phyloP scores from a whole-genome alignment of 2,888 invertebrate genomes.

The Malacosoma neustria region DNA sequence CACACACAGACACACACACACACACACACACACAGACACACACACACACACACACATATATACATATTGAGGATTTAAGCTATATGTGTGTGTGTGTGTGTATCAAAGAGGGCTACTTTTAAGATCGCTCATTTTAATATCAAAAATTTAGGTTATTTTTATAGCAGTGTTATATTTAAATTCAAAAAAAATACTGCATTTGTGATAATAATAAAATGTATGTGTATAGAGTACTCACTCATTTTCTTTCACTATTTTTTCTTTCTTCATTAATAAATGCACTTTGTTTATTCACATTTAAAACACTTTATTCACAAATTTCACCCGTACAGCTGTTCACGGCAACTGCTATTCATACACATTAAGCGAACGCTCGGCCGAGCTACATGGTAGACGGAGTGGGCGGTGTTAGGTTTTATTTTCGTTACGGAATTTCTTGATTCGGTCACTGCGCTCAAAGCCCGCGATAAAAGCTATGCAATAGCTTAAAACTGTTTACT shows the following conservation, averaged over 20 bases:
- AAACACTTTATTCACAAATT: slow-evolving; percentile 12
- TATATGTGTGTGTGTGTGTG: slow-evolving; percentile 7
- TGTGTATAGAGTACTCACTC: slow-evolving; percentile 13
- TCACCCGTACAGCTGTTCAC: slow-evolving; percentile 10
- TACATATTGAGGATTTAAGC: slow-evolving; percentile 10
- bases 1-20: too few relatives aligned
- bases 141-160: slow-evolving; percentile 10
- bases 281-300: slow-evolving; percentile 10
- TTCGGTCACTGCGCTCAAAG: too few relatives aligned
- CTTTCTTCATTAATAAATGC: slow-evolving; percentile 10
- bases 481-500: too few relatives aligned
- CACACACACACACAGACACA: too few relatives aligned
- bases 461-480: too few relatives aligned
- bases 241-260: slow-evolving; percentile 12
- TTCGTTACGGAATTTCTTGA: too few relatives aligned
- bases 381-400: too few relatives aligned
- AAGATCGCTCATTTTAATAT: slow-evolving; percentile 10
- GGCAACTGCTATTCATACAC: slow-evolving; percentile 4
- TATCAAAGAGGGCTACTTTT: slow-evolving; percentile 10
- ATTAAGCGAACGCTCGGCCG: too few relatives aligned
- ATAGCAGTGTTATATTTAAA: slow-evolving; percentile 8
- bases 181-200: slow-evolving; percentile 7
- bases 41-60: slow-evolving; percentile 4
- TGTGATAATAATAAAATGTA: slow-evolving; percentile 11
- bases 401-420: too few relatives aligned